Evolutionary conservation across 2,888 invertebrate genomes (phyloP).

Genomic region (Tetranychus piercei): DNA sequence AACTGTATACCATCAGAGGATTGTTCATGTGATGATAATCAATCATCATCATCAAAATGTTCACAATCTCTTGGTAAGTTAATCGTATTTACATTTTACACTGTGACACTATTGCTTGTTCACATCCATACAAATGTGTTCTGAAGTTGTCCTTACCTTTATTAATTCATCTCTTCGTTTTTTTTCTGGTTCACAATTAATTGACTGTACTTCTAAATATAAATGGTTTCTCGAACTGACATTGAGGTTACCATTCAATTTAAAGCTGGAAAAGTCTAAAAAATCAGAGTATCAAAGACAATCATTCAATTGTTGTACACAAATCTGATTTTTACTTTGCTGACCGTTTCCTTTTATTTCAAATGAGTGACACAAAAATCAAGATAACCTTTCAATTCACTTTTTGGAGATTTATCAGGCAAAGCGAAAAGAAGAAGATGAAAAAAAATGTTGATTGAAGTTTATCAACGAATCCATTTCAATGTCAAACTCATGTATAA

Average conservation of each 20-base stretch:
- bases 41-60: neutral
- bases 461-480: slow-evolving; percentile 1
- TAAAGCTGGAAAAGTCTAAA: too few species aligned
- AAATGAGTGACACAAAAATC: neutral
- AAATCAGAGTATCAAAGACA: too few species aligned
- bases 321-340: neutral
- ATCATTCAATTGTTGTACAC: too few species aligned
- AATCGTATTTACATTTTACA: neutral
- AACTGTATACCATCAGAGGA: neutral
- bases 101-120: too few species aligned
- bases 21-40: neutral
- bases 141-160: too few species aligned
- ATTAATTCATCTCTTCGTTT: too few species aligned
- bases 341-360: neutral
- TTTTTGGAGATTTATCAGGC: neutral
- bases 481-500: neutral
- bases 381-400: neutral
- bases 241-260: too few species aligned
- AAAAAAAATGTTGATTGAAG: neutral
- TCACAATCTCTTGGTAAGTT: neutral
- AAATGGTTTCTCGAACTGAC: too few species aligned
- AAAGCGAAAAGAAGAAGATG: neutral
- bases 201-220: too few species aligned
- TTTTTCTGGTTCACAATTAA: too few species aligned
- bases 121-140: too few species aligned